Conservation (phyloP, 2,113 vertebrate genomes). For the Callithrix jacchus region DNA sequence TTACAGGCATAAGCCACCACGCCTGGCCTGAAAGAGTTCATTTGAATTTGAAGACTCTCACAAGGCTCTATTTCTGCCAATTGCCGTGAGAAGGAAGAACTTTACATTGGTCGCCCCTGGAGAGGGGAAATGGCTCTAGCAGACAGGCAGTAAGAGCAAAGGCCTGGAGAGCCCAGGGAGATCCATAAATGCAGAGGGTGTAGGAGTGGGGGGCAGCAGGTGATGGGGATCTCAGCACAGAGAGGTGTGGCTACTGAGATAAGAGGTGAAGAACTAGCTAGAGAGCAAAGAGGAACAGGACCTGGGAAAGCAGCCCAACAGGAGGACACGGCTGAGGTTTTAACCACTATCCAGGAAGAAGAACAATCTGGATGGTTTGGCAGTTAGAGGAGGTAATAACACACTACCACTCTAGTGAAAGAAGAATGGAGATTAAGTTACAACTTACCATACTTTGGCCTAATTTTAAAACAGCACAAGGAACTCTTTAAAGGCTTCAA, state of each 20-base stretch:
- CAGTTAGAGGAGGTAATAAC: neutral
- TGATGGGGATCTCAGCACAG: neutral
- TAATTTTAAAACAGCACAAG: conserved; percentile 75
- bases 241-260: neutral
- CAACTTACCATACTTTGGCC: conserved; percentile 17
- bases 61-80: neutral
- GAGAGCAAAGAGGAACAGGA: neutral
- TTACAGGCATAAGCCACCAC: too few relatives aligned
- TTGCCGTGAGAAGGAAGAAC: neutral
- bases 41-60: neutral
- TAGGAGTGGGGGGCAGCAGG: too few relatives aligned
- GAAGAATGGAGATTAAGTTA: conserved; percentile 55
- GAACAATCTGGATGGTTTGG: neutral
- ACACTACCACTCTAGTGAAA: neutral
- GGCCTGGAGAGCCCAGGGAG: neutral
- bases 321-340: neutral
- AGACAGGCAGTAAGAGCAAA: neutral
- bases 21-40: too few relatives aligned
- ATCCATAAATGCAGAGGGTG: neutral
- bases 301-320: neutral
- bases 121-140: neutral
- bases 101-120: neutral
- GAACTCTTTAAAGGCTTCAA: conserved; percentile 71
- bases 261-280: neutral
- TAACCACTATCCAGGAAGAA: neutral